A percentile compares a stretch with the other conserved stretches of the same genome.
These are phyloP conservation scores for Trachemys scripta DNA, from an alignment of 2,113 vertebrate species.

Conservation along the genomic window DNA sequence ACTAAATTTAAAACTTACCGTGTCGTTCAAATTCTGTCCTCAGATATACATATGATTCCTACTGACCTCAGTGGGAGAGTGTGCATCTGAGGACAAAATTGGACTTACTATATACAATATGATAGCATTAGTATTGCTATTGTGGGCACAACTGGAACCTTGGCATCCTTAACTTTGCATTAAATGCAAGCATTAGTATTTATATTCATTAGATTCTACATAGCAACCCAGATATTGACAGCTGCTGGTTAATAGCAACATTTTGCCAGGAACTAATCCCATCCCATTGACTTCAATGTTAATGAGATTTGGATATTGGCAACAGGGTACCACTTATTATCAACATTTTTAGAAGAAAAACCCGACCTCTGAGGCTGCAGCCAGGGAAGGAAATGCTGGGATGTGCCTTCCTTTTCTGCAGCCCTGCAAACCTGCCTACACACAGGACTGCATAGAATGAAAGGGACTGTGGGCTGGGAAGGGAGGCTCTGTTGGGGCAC, in stretches of 20 bases:
- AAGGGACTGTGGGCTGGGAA: too few species aligned
- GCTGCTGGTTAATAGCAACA: too few species aligned
- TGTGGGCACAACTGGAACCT: not conserved
- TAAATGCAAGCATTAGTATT: not conserved
- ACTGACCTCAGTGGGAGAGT: not conserved
- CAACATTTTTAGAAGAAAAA: not conserved
- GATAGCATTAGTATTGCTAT: not conserved
- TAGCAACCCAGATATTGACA: too few species aligned
- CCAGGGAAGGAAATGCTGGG: not conserved
- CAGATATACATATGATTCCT: not conserved
- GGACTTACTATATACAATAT: not conserved
- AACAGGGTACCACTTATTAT: too few species aligned
- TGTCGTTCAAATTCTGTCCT: not conserved
- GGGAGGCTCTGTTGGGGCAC: not conserved
- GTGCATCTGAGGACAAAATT: not conserved
- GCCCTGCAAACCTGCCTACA: not conserved
- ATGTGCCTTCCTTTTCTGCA: not conserved
- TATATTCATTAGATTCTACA: not conserved
- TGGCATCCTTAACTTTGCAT: not conserved
- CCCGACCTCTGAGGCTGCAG: not conserved
- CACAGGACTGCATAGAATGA: not conserved
- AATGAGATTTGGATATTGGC: too few species aligned
- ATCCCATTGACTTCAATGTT: too few species aligned
- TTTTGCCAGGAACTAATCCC: too few species aligned
- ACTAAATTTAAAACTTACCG: not conserved